Base-by-base conservation (phyloP, 2,888 invertebrate species). In the Drosophila aldrichi region DNA sequence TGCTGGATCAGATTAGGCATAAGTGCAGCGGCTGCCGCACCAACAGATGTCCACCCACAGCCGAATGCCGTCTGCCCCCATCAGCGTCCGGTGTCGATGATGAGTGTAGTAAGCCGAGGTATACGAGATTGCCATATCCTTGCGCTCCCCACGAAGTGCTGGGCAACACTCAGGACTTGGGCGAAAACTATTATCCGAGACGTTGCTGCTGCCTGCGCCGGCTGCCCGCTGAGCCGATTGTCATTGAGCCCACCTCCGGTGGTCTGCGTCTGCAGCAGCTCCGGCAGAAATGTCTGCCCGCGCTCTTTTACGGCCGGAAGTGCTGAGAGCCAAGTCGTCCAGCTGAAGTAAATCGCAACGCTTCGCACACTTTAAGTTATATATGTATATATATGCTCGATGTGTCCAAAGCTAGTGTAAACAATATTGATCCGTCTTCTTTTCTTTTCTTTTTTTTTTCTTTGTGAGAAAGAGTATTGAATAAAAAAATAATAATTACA, bases 201-300 rank as follows among this genome's bases (percentile, higher is more conserved):
- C 79, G 77, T 12, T 38, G 46, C 36, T 74, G 75, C 43, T 74
- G 34, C 14, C 52, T 77, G 25, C 77, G 79, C 5, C 65, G 49
- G 1, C 41, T 77, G 59, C 75, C 79, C 48, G 43, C 46, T 3
- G 60, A 77, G 4, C 77, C 77, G 7, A 5, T 77, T 14, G 25
- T 77, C 29, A 74, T 77, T 38, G 56, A 32, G 12, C 55, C 79
- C n/a, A 79, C 75, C 8, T 54, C 79, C 9, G 16, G 6, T 3
- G 77, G 65, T 0, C 54, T 77, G 16, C 62, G 65, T 0, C 38
- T 57, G 41, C 75, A 74, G 29, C 79, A 79, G 34, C 3, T 57
- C 18, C 48, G 36, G 1, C 62, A 74, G 40, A 49, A 7, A 3
- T 52, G 41, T 9, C 43, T 77, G 9, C 70, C 75, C 0, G 14